phyloP scores from a whole-genome alignment of 2,113 vertebrate species.

The Ictalurus furcatus region DNA sequence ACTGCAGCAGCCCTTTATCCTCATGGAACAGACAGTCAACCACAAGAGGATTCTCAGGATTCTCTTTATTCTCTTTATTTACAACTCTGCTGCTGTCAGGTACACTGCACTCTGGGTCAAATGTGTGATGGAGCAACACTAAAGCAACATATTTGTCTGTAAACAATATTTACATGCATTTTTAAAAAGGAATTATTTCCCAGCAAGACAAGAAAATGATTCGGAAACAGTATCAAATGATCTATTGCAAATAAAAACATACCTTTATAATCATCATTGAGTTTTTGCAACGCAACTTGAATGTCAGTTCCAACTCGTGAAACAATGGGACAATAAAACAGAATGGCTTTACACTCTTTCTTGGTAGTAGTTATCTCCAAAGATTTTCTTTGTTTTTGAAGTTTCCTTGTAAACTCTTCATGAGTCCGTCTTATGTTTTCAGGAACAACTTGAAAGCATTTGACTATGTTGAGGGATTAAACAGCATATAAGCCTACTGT shows the following conservation, averaged over 20 bases:
- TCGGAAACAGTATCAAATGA: not conserved
- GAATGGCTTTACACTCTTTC: rapidly evolving
- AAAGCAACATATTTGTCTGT: not conserved
- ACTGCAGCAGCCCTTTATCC: not conserved
- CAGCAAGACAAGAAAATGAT: not conserved
- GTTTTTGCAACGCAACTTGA: constrained; percentile 20
- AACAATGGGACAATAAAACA: constrained; percentile 61
- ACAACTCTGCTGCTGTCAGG: not conserved
- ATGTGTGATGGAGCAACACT: constrained; percentile 5
- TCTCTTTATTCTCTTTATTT: not conserved
- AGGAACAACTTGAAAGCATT: too few species aligned
- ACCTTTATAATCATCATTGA: too few species aligned
- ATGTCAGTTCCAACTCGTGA: constrained; percentile 58
- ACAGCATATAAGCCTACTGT: too few species aligned
- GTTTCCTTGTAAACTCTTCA: not conserved
- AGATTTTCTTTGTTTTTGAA: not conserved
- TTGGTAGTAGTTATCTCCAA: not conserved
- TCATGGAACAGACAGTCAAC: constrained; percentile 22
- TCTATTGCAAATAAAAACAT: too few species aligned
- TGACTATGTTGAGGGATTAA: too few species aligned
- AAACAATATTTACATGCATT: not conserved
- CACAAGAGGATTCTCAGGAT: too few species aligned
- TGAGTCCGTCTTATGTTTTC: too few species aligned
- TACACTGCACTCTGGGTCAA: not conserved
- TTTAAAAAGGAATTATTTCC: not conserved